Base-by-base conservation (phyloP, 2,797 vertebrate species). In the Centroberyx gerrardi region DNA sequence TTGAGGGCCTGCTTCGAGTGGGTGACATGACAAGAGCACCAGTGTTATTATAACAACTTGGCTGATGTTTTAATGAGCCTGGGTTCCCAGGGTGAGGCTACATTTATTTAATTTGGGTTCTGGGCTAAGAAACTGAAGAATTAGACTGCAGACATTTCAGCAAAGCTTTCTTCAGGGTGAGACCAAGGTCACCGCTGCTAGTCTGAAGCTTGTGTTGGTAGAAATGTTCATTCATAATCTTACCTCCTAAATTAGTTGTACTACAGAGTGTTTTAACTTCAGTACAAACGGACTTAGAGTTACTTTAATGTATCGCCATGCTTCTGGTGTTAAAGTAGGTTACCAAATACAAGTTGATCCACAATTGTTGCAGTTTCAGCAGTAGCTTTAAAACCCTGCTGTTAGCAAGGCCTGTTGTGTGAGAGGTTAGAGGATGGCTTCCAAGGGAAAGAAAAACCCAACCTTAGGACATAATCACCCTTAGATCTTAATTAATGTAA, bases 81-180 rank as follows among this genome's bases (percentile, higher is more conserved):
- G 8, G 2, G 2, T 76, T 62, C 12, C 60, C 14, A 29, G 51
- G 56, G 33, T 68, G 8, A 65, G 68, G 54, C 42, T 15, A 29
- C 36, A 38, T 48, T 3, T 48, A 52, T 68, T 58, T 52, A 38
- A 14, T 55, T 71, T 29, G 22, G 5, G 33, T 48, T 46, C 0
- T 3, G 49, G 22, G 49, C 62, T 66, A 10, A 56, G 38, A 66
- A 68, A 56, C 49, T 58, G 18, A 62, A 53, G 48, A 54, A 18
- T 59, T 33, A 68, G 17, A 46, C 55, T 15, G 14, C 59, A 61
- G 38, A 61, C 69, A 73, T 69, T 80, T 33, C 61, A 59, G 29
- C 18, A 60, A 13, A 52, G n/a, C n/a, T 71, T 56, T 31, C 66
- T 75, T 78, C 49, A 4, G 29, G 36, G 18, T 38, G 44, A 71